Percentiles rank a stretch among this genome's conserved stretches.
phyloP scores from a whole-genome alignment of 2,888 invertebrate species.

The Eurois occulta region DNA sequence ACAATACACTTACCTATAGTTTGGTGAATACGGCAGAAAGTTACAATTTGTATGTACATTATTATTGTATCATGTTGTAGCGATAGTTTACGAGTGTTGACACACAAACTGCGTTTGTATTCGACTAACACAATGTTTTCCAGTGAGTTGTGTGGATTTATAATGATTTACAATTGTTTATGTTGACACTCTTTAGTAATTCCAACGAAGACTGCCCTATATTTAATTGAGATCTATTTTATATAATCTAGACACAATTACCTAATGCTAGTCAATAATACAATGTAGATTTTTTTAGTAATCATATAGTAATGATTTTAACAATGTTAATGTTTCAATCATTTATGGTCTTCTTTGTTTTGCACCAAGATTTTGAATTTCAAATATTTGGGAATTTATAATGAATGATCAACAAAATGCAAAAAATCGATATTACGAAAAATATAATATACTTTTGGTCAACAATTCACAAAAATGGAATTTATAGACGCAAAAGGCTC shows the following conservation, averaged over 20 bases:
- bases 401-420: conserved; percentile 12
- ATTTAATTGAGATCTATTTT: conserved; percentile 90
- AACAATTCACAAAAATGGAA: conserved; percentile 26
- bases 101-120: conserved; percentile 78
- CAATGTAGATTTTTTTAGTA: conserved; percentile 78
- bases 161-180: conserved; percentile 85
- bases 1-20: conserved; percentile 89
- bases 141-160: conserved; percentile 82
- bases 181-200: conserved; percentile 87
- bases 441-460: conserved; percentile 20
- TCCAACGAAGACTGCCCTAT: conserved; percentile 90
- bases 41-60: conserved; percentile 83
- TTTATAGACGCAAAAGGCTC: conserved; percentile 10
- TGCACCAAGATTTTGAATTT: conserved; percentile 37
- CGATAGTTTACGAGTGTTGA: conserved; percentile 81
- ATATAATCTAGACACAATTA: conserved; percentile 89
- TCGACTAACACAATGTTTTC: conserved; percentile 76
- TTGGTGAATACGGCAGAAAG: conserved; percentile 90
- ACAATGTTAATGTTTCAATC: conserved; percentile 52
- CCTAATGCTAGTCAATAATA: conserved; percentile 85
- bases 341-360: conserved; percentile 37
- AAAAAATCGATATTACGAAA: conserved; percentile 7
- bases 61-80: conserved; percentile 79
- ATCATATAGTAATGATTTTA: conserved; percentile 65
- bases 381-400: conserved; percentile 32